Conservation (phyloP, 2,113 vertebrate genomes). For the Paradoxurus hermaphroditus region DNA sequence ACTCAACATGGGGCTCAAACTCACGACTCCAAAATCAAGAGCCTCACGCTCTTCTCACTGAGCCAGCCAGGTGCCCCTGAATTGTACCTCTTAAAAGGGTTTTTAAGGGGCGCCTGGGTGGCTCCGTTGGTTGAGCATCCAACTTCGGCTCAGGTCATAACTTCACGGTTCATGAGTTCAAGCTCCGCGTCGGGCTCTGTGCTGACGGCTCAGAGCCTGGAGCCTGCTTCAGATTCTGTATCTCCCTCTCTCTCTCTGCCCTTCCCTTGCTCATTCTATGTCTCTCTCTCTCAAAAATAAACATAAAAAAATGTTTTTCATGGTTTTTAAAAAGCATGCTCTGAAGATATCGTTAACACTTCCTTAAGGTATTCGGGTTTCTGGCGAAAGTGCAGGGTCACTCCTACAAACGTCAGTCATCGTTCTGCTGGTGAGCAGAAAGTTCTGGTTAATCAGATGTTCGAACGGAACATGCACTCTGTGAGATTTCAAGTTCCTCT, state of each 20-base stretch:
- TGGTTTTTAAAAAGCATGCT: not conserved
- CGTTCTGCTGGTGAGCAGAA: not conserved
- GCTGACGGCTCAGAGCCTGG: not conserved
- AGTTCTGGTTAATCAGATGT: not conserved
- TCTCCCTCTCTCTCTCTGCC: not conserved
- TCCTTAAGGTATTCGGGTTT: not conserved
- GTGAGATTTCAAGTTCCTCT: not conserved
- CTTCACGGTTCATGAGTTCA: not conserved
- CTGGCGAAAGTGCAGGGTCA: not conserved
- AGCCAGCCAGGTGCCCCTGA: not conserved
- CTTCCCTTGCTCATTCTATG: rapidly evolving
- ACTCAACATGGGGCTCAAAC: not conserved
- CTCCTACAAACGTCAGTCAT: not conserved
- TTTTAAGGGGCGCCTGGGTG: not conserved
- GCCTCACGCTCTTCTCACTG: not conserved
- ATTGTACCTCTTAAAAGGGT: not conserved
- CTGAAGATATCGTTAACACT: not conserved
- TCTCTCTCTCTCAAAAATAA: not conserved
- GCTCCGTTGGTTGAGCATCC: not conserved
- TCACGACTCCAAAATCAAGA: not conserved
- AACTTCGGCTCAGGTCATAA: not conserved
- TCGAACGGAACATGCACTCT: not conserved
- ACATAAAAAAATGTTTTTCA: not conserved
- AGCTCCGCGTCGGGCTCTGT: not conserved
- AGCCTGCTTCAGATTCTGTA: not conserved